Evolutionary conservation across 2,888 invertebrate species (phyloP), one percentile per base, ranked within the genome.

Genomic region (Drosophila rubida): DNA sequence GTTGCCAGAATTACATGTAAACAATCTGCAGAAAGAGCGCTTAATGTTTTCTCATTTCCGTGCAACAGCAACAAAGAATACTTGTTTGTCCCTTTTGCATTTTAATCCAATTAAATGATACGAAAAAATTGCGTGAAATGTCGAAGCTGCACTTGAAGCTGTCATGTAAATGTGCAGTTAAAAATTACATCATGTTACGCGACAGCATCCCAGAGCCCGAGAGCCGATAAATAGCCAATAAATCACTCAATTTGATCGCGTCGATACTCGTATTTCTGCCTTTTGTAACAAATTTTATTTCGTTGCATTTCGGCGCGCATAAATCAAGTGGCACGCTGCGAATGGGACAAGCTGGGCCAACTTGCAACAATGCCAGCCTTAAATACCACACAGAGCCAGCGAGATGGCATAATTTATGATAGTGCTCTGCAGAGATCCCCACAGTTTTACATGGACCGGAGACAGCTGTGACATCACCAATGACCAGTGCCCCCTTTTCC

Each of bases 201-300:
- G 59, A 14, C 23, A 0, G 9, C 27, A 39, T 48, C 19, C 19
- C 25, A 14, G 41, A 30, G 58, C 22, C 49, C 46, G 41, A 14
- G 35, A 37, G 35, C 35, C 71, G 77, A 81, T 82, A 84, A 81
- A 85, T 67, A 74, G 77, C 70, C 79, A 55, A 83, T 83, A 83
- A 87, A 83, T 83, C 85, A 87, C 60, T 66, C 78, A 76, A 45
- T 81, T 78, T 85, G 82, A 87, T 87, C 82, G 76, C 79, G 69
- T 84, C 82, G 79, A 82, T 87, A n/a, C n/a, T n/a, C n/a, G n/a
- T n/a, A 76, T 87, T 75, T 69, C 61, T 46, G 62, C 54, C 63
- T 49, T 70, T 68, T 62, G 73, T 59, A 62, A 72, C 67, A 77
- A 70, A 72, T 87, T 82, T 87, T 81, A 84, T 87, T 85, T 76